phyloP scores from a whole-genome alignment of 2,888 invertebrate species.

The Teinopalpus imperialis region DNA sequence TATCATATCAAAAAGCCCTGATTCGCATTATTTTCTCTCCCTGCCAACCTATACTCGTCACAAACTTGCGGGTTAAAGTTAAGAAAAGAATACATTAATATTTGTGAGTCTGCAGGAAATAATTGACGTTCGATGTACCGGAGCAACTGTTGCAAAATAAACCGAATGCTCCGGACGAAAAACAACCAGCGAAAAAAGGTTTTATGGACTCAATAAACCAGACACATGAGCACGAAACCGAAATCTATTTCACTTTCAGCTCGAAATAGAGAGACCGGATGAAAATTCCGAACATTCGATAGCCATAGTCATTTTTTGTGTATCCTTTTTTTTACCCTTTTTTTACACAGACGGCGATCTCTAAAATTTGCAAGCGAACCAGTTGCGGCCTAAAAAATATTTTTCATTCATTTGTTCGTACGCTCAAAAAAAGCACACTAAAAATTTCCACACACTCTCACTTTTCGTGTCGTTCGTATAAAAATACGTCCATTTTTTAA shows the following conservation, averaged over 20 bases:
- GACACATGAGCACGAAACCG: conserved; percentile 28
- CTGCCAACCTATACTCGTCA: too few relatives aligned
- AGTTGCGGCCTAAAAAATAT: conserved; percentile 44
- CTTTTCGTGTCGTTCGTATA: conserved; percentile 48
- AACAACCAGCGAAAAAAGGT: background rate
- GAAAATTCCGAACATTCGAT: conserved; percentile 31
- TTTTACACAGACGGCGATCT: conserved; percentile 39
- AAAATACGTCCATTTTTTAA: conserved; percentile 40
- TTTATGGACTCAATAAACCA: conserved; percentile 25
- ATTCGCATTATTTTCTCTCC: too few relatives aligned
- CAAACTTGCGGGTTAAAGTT: too few relatives aligned
- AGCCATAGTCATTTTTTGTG: conserved; percentile 24
- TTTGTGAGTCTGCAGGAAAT: too few relatives aligned
- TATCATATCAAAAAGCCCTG: too few relatives aligned
- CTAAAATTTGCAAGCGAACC: conserved; percentile 44
- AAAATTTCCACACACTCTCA: conserved; percentile 47
- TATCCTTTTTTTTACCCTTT: conserved; percentile 33
- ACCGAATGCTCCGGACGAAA: background rate
- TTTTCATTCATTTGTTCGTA: conserved; percentile 45
- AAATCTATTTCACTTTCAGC: conserved; percentile 38
- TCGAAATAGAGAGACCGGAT: conserved; percentile 32
- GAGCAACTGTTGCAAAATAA: background rate
- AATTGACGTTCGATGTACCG: background rate
- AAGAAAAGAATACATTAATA: too few relatives aligned
- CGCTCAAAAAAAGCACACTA: conserved; percentile 41